These are phyloP conservation scores for Peucedramus taeniatus DNA, from an alignment of 2,113 vertebrate species.

Conservation along the genomic window DNA sequence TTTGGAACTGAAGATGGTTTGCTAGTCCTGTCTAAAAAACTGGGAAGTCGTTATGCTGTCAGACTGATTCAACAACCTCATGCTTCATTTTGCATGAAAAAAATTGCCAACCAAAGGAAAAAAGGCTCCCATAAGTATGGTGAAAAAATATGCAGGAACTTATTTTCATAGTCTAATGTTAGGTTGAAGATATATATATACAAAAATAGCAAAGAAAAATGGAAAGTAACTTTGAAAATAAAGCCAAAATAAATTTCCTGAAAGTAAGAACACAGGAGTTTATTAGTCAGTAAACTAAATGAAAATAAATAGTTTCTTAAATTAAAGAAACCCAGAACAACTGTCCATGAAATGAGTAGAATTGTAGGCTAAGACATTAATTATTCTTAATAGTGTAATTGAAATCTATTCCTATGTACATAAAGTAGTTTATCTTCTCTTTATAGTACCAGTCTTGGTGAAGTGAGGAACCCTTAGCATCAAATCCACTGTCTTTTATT, in stretches of 20 bases:
- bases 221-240: neutral
- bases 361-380: neutral
- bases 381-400: neutral
- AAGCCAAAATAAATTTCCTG: neutral
- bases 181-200: neutral
- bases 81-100: neutral
- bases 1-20: neutral
- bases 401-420: neutral
- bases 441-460: neutral
- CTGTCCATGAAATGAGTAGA: neutral
- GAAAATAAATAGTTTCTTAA: neutral
- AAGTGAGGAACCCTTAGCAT: neutral
- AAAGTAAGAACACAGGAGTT: neutral
- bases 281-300: neutral
- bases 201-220: neutral
- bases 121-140: neutral
- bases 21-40: neutral
- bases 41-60: neutral
- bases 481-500: neutral
- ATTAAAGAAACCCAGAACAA: neutral
- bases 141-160: neutral
- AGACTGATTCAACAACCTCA: neutral
- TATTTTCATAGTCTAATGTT: neutral
- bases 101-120: neutral
- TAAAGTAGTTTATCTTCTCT: neutral